These are phyloP conservation scores for Tadarida brasiliensis DNA, from an alignment of 2,797 vertebrate species.

Conservation along the genomic window DNA sequence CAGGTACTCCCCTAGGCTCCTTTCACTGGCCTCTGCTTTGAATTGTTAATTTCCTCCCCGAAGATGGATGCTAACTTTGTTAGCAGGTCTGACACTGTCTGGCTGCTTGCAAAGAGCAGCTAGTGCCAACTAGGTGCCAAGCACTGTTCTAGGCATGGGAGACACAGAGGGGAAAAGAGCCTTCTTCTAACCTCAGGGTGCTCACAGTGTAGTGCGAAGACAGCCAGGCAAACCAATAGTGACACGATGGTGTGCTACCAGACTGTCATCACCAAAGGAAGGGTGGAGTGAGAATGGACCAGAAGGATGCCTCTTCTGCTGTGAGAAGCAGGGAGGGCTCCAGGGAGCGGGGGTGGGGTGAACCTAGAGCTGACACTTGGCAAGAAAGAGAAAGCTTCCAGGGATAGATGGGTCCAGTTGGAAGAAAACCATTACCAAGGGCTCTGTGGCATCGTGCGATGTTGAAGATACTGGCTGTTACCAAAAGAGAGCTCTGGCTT, in stretches of 20 bases:
- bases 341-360: too few relatives aligned
- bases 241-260: not conserved
- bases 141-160: not conserved
- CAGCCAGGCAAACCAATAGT: not conserved
- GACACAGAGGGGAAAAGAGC: not conserved
- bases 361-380: not conserved
- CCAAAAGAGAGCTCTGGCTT: not conserved
- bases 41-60: slow-evolving; percentile 56
- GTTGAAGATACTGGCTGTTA: not conserved
- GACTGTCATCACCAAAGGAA: not conserved
- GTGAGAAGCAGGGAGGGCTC: not conserved
- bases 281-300: not conserved
- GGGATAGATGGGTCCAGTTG: too few relatives aligned
- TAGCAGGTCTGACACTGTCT: slow-evolving; percentile 62
- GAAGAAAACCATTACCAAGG: not conserved
- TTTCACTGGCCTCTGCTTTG: not conserved
- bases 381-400: not conserved
- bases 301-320: not conserved
- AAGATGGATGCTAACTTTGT: slow-evolving; percentile 17
- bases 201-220: not conserved
- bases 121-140: not conserved
- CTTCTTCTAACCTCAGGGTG: not conserved
- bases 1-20: not conserved
- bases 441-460: not conserved
- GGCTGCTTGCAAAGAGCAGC: not conserved